Percentiles rank a stretch among this genome's conserved stretches.
These are phyloP conservation scores for Theristicus caerulescens DNA, from an alignment of 2,113 vertebrate species.

Conservation along the genomic window DNA sequence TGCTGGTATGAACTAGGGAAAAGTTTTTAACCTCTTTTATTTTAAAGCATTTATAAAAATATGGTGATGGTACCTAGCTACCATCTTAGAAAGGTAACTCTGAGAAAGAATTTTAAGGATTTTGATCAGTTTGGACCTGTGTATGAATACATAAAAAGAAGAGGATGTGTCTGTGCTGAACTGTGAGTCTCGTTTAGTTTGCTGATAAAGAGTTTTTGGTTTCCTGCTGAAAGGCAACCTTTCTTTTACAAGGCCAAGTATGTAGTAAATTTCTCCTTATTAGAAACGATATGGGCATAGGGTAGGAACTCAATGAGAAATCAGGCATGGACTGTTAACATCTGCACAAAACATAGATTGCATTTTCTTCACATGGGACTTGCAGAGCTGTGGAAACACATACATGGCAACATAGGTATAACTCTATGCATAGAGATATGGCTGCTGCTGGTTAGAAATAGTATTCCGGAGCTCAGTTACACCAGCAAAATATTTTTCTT, in stretches of 20 bases:
- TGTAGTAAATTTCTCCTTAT: background rate
- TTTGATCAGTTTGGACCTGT: background rate
- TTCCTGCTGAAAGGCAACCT: background rate
- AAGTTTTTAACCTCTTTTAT: background rate
- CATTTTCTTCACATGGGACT: background rate
- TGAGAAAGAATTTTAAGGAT: background rate
- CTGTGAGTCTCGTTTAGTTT: background rate
- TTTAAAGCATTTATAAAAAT: background rate
- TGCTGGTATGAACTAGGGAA: background rate
- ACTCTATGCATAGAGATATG: background rate
- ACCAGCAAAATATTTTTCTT: background rate
- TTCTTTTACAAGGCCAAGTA: background rate
- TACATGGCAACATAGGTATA: background rate
- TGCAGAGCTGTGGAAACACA: background rate
- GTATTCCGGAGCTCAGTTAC: background rate
- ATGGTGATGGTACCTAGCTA: background rate
- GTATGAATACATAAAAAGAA: background rate
- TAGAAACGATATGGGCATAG: background rate
- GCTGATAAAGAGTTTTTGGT: background rate
- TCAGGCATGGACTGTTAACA: background rate
- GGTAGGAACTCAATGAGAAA: background rate
- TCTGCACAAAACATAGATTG: background rate
- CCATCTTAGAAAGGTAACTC: background rate
- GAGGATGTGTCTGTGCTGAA: background rate
- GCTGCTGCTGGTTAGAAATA: background rate